Conservation (phyloP, 2,113 vertebrate genomes). For the Heterochromis multidens region DNA sequence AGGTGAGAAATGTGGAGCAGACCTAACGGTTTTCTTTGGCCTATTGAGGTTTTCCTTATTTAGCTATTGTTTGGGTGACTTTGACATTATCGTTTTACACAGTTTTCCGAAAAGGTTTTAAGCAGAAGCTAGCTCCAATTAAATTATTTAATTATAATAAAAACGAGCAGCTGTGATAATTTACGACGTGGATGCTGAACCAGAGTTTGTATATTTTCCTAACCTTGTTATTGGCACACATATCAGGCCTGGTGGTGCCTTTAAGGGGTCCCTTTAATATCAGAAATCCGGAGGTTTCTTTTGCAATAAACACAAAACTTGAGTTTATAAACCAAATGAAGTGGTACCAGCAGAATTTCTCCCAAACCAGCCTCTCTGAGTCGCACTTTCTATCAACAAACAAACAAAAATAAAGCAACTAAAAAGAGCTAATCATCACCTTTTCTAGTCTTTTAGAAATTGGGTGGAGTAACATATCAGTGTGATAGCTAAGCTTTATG, state of each 20-base stretch:
- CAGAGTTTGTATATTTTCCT: not conserved
- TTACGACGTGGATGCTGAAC: not conserved
- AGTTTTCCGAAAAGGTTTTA: not conserved
- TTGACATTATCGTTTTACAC: not conserved
- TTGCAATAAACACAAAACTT: not conserved
- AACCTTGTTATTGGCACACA: not conserved
- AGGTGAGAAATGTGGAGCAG: conserved; percentile 17
- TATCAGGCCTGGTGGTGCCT: conserved; percentile 6
- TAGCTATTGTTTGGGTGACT: not conserved
- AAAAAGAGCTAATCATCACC: not conserved
- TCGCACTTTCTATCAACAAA: not conserved
- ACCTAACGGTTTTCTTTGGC: not conserved
- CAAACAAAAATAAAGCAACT: not conserved
- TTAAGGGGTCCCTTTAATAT: not conserved
- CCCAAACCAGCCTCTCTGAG: not conserved
- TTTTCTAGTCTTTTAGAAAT: not conserved
- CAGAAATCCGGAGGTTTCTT: not conserved
- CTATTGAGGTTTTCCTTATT: not conserved
- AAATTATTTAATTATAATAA: not conserved
- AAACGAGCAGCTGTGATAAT: not conserved
- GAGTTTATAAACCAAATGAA: not conserved
- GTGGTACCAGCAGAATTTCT: not conserved
- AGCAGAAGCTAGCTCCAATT: not conserved
- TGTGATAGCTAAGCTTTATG: not conserved
- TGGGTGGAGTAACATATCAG: not conserved